Evolutionary conservation across 2,888 invertebrate species (phyloP), one percentile per base, ranked within the genome.

Genomic region (Erebia aethiops): DNA sequence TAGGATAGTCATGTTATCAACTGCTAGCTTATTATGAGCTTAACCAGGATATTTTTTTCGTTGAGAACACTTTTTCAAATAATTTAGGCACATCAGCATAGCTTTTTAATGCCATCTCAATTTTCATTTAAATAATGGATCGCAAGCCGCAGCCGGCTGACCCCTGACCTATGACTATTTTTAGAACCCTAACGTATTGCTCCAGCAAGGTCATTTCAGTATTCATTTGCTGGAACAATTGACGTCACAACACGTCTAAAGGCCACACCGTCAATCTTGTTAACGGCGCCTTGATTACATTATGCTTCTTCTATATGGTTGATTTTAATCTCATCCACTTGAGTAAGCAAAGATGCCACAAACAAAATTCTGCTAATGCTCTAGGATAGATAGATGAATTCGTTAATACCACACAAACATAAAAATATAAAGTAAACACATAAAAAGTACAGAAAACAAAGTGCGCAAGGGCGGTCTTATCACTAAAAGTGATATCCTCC

Each of bases 221-320:
- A 84, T 79, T 88, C 85, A 87, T 90, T 89, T 87, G 87, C 90
- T 91, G 88, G 91, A 91, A 91, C 92, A 90, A 90, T 87, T 91
- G 90, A 92, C 91, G 92, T 92, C 91, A 92, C 79, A 79, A 78
- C 73, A 73, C 77, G 79, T 80, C 81, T 83, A 87, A 89, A 88
- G 90, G 89, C 84, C 84, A 82, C 82, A 83, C 83, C 80, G 83
- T 84, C 89, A 89, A 87, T 86, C 86, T 83, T 83, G 83, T 86
- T 74, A 73, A 74, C 70, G 67, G 67, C 71, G 70, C 58, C 70
- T 63, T 68, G 69, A 69, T 66, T 63, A 51, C 56, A 61, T 69
- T 67, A 69, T 21, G 57, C 35, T 35, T 61, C n/a, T 35, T 35
- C 35, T 35, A 35, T n/a, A 5, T 43, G 10, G 2, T 35, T 60